phyloP scores from a whole-genome alignment of 2,113 vertebrate species.

The Phylloscopus trochiloides region DNA sequence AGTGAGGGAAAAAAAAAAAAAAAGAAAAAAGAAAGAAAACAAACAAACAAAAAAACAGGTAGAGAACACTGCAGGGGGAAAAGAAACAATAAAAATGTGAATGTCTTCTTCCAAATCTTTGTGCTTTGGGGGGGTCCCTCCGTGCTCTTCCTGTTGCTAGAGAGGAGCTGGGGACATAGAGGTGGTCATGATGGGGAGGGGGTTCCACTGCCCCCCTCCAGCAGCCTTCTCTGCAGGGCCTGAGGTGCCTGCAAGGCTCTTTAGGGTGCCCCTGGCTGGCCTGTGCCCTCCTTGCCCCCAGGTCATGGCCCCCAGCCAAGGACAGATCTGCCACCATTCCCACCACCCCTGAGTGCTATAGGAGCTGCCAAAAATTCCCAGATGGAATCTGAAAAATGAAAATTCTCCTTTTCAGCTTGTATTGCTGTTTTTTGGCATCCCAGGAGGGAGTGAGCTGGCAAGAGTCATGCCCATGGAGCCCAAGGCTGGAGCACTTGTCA shows the following conservation, averaged over 20 bases:
- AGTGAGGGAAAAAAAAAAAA: neutral
- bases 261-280: neutral
- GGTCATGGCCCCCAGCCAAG: no score
- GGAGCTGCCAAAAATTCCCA: neutral
- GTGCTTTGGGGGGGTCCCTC: neutral
- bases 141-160: neutral
- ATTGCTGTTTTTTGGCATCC: neutral
- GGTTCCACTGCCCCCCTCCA: neutral
- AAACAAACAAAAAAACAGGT: no score
- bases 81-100: neutral
- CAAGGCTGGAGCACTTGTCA: neutral
- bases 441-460: neutral
- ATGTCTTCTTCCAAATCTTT: neutral
- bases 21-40: no score
- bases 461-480: accelerated
- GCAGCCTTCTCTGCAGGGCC: neutral
- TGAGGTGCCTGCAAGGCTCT: neutral
- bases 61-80: neutral
- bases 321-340: neutral
- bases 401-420: neutral
- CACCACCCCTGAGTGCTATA: neutral
- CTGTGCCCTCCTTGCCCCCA: neutral
- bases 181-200: neutral
- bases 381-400: neutral
- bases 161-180: neutral